Base-by-base conservation (phyloP, 2,113 vertebrate species). In the Thamnophis sirtalis region DNA sequence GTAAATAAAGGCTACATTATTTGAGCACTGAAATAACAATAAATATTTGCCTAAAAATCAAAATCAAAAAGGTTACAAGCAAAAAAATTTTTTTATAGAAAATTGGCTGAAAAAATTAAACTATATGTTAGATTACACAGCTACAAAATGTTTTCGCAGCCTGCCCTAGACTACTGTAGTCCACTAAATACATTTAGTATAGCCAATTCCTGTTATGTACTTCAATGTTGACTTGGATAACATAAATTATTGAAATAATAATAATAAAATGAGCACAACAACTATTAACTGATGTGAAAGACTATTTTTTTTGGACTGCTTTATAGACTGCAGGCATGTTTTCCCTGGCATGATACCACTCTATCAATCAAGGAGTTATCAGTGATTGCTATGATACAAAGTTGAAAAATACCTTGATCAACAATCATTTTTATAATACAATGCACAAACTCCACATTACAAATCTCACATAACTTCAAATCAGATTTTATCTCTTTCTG, bases 281-380 rank as follows among this genome's bases (percentile, higher is more conserved):
- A 51, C 84, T 85, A 55, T 38, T 43, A 89, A 7, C 3, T 84
- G 48, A 91, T 48, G 80, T 68, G 63, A 63, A 87, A 95, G 6
- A 5, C 13, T 84, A 92, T 96, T 96, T 96, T 96, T 95, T 96
- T 96, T 95, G 84, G 87, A 91, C 84, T 84, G 89, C 89, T 0
- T 0, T 88, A 91, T 0, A 0, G 84, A 60, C 24, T 90, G 91
- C 90, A 58, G 60, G 54, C 51, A 89, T 55, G 38, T 26, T 93
- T 89, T 48, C 43, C 28, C 87, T 93, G 87, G 50, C 93, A 93
- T 26, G 9, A 49, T 19, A 56, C 56, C 13, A 50, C 9, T 60
- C 90, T 94, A 93, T 38, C 89, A 95, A 95, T 93, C 48, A 90
- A 95, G 90, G 28, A 93, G 92, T 95, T 93, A 86, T 95, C 93